Evolutionary conservation across 2,797 vertebrate species (phyloP), one percentile per base, ranked within the genome.

Genomic region (Sphenopsis melanotis): DNA sequence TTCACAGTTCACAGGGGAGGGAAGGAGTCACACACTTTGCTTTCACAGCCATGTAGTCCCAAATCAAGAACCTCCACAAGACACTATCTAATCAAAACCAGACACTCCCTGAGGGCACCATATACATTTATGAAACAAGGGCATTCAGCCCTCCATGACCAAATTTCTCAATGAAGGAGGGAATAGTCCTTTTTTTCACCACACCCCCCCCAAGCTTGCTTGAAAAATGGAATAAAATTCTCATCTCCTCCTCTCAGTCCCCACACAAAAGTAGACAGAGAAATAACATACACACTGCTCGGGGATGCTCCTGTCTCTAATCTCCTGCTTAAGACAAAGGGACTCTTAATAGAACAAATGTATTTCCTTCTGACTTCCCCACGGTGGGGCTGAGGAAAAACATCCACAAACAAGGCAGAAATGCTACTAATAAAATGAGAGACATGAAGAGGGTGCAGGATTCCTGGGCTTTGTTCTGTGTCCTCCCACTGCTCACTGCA

Each of bases 61-160:
- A 78, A 95, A 96, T 85, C 85, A 96, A 95, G 94, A 95, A 71
- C 82, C 82, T 64, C 60, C 81, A 70, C 87, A 87, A 93, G 79
- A 95, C 93, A 41, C 68, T 66, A 72, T 92, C 93, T 95, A 94
- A 95, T 92, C 90, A 88, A 95, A 96, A 71, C 80, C 91, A 96
- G 95, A 94, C 85, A 63, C 46, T 86, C 93, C 97, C 93, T 42
- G 26, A 78, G 94, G 96, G 94, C 82, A 96, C 61, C 86, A 91
- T 90, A 94, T 94, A 94, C 83, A 93, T 97, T 96, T 96, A 92
- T 81, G 92, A 94, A 96, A 93, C 57, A 94, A 94, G 92, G 87
- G 65, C 83, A 91, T 65, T 39, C 91, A 91, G 82, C 15, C 64
- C 83, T 94, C 65, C 94, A 95, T 95, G 95, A 92, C 92, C 74